Conservation (phyloP, 1,140 invertebrate species). For the Lutraria rhynchaena region DNA sequence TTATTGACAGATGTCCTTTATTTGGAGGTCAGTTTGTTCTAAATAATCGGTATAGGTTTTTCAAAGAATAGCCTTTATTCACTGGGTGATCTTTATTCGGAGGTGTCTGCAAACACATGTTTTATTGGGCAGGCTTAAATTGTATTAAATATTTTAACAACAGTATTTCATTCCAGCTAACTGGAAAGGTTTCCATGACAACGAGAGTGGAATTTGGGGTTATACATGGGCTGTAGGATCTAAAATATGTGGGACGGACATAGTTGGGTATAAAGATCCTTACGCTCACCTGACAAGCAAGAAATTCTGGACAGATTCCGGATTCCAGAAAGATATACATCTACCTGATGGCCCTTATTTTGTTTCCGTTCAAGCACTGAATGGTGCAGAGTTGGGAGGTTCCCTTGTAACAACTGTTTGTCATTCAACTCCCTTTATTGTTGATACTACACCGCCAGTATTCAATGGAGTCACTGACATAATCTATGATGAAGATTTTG, state of each 20-base stretch:
- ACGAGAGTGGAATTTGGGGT: constrained; percentile 71
- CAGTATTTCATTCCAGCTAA: constrained; percentile 65
- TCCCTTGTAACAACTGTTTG: constrained; percentile 74
- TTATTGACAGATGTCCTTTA: too few relatives aligned
- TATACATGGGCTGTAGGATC: constrained; percentile 73
- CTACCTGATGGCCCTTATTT: constrained; percentile 69
- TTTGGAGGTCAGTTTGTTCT: too few relatives aligned
- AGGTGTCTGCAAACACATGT: too few relatives aligned
- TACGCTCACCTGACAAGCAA: constrained; percentile 62
- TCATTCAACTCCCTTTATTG: constrained; percentile 67
- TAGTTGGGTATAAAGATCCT: constrained; percentile 67
- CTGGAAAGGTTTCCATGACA: constrained; percentile 75
- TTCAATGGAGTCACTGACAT: constrained; percentile 64
- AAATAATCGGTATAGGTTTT: too few relatives aligned
- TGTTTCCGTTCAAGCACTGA: constrained; percentile 70
- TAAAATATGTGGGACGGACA: constrained; percentile 63
- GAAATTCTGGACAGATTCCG: constrained; percentile 71
- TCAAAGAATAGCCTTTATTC: too few relatives aligned
- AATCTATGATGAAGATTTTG: constrained; percentile 74
- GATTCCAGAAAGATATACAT: constrained; percentile 64
- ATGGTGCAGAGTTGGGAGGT: constrained; percentile 71
- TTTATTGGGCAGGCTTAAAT: too few relatives aligned
- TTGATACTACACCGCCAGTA: constrained; percentile 71
- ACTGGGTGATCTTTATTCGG: too few relatives aligned
- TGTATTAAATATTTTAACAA: too few relatives aligned